Conservation (phyloP, 2,797 vertebrate genomes). For the Phataginus tetradactyla region DNA sequence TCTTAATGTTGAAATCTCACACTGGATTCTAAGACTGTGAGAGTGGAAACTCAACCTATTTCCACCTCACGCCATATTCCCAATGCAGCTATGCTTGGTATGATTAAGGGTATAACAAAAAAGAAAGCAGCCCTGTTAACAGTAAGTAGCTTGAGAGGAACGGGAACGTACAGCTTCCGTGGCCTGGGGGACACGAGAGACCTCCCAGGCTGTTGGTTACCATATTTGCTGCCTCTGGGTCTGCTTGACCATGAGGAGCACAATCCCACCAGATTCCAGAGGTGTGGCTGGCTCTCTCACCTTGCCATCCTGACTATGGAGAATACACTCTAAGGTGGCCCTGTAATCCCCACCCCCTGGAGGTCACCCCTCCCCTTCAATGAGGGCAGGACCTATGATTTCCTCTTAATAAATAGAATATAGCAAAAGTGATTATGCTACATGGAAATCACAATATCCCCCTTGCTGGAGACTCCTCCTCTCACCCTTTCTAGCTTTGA, state of each 20-base stretch:
- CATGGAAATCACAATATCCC: not conserved
- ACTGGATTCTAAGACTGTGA: not conserved
- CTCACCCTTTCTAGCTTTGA: not conserved
- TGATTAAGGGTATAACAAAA: not conserved
- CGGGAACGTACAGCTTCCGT: fast-evolving
- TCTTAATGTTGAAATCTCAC: not conserved
- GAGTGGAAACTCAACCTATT: not conserved
- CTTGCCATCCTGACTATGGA: not conserved
- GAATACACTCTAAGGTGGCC: not conserved
- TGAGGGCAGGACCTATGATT: not conserved
- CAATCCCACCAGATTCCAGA: not conserved
- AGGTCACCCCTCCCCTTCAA: not conserved
- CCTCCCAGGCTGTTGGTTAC: not conserved
- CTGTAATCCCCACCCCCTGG: not conserved
- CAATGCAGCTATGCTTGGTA: not conserved
- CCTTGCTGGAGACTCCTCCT: not conserved
- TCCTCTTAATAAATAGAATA: not conserved
- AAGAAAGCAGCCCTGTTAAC: not conserved
- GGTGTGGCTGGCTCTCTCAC: not conserved
- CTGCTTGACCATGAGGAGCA: not conserved
- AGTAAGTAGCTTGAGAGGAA: not conserved
- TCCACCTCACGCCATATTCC: not conserved
- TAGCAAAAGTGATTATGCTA: not conserved
- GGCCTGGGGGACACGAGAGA: not conserved
- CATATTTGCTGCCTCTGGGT: not conserved